phyloP scores from a whole-genome alignment of 2,888 invertebrate genomes.

The Cremastobaeus sp. region DNA sequence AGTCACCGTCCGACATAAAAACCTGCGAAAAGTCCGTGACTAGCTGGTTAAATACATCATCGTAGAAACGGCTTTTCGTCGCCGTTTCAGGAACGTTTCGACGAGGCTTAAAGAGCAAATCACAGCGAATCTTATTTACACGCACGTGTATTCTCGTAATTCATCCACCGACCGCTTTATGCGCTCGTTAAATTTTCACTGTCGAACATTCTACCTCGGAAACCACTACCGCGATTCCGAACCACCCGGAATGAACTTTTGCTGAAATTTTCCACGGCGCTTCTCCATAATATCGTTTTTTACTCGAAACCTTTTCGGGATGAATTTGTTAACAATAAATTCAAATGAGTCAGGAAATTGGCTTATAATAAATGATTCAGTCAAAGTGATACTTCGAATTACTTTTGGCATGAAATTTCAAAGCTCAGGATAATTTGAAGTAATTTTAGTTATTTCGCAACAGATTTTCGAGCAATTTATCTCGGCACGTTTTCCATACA shows the following conservation, averaged over 20 bases:
- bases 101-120: slow-evolving; percentile 64
- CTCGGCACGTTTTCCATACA: background rate
- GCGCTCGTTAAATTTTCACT: slow-evolving; percentile 28
- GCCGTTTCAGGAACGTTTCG: slow-evolving; percentile 63
- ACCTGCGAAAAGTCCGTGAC: slow-evolving; percentile 62
- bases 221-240: background rate
- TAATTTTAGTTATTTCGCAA: slow-evolving; percentile 9
- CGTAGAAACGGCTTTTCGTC: slow-evolving; percentile 56
- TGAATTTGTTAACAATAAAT: too few relatives aligned
- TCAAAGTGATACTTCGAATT: background rate
- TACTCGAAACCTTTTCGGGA: too few relatives aligned
- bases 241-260: too few relatives aligned
- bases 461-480: slow-evolving; percentile 20
- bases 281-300: too few relatives aligned
- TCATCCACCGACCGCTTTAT: slow-evolving; percentile 9
- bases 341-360: too few relatives aligned
- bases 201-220: slow-evolving; percentile 28
- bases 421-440: background rate
- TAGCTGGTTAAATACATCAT: slow-evolving; percentile 61
- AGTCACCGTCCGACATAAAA: slow-evolving; percentile 57
- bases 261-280: too few relatives aligned
- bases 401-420: background rate
- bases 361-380: background rate
- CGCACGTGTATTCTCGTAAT: slow-evolving; percentile 40
- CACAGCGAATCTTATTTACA: slow-evolving; percentile 68